Base-by-base conservation (phyloP, 2,888 invertebrate genomes). In the Disparrhopalites patrizii region DNA sequence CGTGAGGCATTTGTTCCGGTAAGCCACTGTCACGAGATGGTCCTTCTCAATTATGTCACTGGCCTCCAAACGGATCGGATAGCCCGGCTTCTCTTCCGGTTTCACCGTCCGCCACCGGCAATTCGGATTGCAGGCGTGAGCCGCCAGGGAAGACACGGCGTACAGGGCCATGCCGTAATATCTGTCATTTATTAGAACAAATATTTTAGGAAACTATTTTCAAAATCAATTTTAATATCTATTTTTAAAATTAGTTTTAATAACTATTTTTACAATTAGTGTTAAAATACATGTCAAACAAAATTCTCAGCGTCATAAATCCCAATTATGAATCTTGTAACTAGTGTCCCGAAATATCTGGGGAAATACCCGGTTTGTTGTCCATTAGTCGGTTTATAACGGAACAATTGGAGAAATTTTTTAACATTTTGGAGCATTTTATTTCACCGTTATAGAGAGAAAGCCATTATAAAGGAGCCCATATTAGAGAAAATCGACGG, bases 151-250 rank as follows among this genome's bases (percentile, higher is more conserved):
- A 1, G 30, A 25, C 2, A 55, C 2, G 23, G 25, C 10, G 31
- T 63, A 63, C 18, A 63, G 38, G 1, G 54, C 63, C 63, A 63
- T 55, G 13, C 63, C 63, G 38, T 63, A 63, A 31, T 43, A 63
- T 18, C 63, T 63, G 40, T n/a, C n/a, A n/a, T n/a, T n/a, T n/a
- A n/a, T n/a, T n/a, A n/a, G n/a, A n/a, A n/a, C 23, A n/a, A 8
- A 47, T 52, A 28, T 8, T 25, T 52, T 13, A 54, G 5, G 13
- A 10, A 47, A 18, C 47, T 5, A 47, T 13, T n/a, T 10, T 20
- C 15, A 47, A 18, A 18, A 23, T 47, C n/a, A 8, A 47, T 47
- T 47, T 47, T 3, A 47, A 18, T 47, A 1, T 18, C 20, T 20
- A 47, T 18, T 47, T 3, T 47, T n/a, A 47, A 18, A 18, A 23